phyloP scores from a whole-genome alignment of 2,888 invertebrate species.

The Laothoe populi region DNA sequence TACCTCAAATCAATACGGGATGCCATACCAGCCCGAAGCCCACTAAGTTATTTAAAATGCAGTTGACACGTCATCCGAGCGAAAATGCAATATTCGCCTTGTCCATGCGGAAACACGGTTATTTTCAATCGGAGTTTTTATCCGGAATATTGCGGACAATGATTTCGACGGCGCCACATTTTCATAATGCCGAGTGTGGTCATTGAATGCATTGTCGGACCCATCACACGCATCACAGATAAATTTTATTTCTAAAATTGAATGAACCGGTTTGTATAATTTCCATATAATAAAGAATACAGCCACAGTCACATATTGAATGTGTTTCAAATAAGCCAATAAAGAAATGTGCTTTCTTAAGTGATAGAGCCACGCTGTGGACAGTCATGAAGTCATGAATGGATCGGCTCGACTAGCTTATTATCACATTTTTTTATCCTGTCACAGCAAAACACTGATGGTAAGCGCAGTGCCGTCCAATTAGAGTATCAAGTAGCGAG shows the following conservation, averaged over 20 bases:
- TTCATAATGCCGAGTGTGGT: constrained; percentile 48
- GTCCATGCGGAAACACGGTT: constrained; percentile 71
- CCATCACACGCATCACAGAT: constrained; percentile 20
- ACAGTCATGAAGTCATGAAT: too few relatives aligned
- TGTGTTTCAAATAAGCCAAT: too few relatives aligned
- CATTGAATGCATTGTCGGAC: constrained; percentile 37
- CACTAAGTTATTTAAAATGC: constrained; percentile 82
- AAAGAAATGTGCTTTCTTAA: too few relatives aligned
- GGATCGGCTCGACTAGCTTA: too few relatives aligned
- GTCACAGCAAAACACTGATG: too few relatives aligned
- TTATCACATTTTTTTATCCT: too few relatives aligned
- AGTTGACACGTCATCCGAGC: constrained; percentile 78
- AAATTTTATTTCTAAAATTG: constrained; percentile 21
- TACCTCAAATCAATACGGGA: constrained; percentile 69
- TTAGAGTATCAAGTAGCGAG: too few relatives aligned
- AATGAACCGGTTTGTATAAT: not conserved
- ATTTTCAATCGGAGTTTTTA: constrained; percentile 66
- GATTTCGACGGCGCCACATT: constrained; percentile 46
- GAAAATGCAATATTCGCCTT: constrained; percentile 80
- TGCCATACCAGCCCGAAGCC: constrained; percentile 51
- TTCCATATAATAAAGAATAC: not conserved
- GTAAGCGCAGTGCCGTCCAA: too few relatives aligned
- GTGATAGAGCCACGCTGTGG: too few relatives aligned
- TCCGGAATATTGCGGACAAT: constrained; percentile 51
- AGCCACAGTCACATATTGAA: too few relatives aligned